Percentiles rank a stretch among this genome's conserved stretches.
phyloP scores from a whole-genome alignment of 2,888 invertebrate species.

The Pheosia gnoma region DNA sequence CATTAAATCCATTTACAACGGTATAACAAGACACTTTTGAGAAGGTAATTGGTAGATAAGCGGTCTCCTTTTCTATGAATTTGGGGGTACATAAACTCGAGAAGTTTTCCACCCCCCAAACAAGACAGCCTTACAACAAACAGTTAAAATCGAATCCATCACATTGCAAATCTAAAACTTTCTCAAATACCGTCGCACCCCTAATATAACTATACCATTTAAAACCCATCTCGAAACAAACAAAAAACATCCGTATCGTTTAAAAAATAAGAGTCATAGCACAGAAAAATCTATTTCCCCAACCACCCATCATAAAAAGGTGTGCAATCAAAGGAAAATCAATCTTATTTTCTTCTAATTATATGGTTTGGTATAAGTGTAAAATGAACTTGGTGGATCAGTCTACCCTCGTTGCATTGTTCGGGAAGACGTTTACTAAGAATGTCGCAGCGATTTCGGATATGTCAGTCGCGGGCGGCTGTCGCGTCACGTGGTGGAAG shows the following conservation, averaged over 20 bases:
- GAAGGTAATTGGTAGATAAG: too few relatives aligned
- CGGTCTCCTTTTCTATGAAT: too few relatives aligned
- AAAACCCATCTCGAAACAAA: conserved; percentile 17
- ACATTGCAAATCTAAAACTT: conserved; percentile 62
- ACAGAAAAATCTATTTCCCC: conserved; percentile 18
- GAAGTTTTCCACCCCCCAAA: conserved; percentile 29
- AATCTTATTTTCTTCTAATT: background rate
- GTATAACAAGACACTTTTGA: too few relatives aligned
- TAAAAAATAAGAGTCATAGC: conserved; percentile 25
- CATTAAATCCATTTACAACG: too few relatives aligned
- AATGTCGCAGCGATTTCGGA: conserved; percentile 80
- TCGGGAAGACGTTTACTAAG: conserved; percentile 70
- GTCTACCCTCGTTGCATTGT: conserved; percentile 65
- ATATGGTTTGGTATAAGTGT: conserved; percentile 1
- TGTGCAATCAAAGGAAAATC: conserved; percentile 8
- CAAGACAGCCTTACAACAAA: conserved; percentile 57
- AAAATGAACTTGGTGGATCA: conserved; percentile 27
- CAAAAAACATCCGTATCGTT: conserved; percentile 40
- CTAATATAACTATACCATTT: conserved; percentile 19
- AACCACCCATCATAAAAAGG: conserved; percentile 16
- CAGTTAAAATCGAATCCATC: conserved; percentile 70
- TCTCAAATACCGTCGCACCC: conserved; percentile 40
- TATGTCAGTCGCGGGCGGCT: conserved; percentile 72
- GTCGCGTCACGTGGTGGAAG: conserved; percentile 64
- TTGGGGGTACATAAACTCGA: conserved; percentile 13